A percentile compares a stretch with the other conserved stretches of the same genome.
phyloP scores from a whole-genome alignment of 2,888 invertebrate genomes.

The Druceiella hillmani region DNA sequence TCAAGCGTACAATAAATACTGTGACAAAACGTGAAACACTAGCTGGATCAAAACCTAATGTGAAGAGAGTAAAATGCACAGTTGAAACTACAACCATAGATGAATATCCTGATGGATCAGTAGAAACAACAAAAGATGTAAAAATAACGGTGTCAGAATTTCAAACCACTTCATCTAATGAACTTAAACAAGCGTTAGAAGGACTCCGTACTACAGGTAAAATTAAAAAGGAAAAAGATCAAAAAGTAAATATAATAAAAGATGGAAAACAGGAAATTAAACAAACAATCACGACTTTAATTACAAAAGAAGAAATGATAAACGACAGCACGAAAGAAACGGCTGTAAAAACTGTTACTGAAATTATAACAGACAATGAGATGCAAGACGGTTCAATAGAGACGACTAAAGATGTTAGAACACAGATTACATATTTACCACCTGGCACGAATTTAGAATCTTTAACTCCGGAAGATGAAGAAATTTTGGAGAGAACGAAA shows the following conservation, averaged over 20 bases:
- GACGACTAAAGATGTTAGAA: slow-evolving; percentile 45
- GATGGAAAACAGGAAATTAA: slow-evolving; percentile 42
- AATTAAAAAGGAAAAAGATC: slow-evolving; percentile 41
- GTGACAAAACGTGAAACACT: slow-evolving; percentile 46
- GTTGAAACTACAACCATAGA: slow-evolving; percentile 48
- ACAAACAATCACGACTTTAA: slow-evolving; percentile 41
- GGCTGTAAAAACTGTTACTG: slow-evolving; percentile 44
- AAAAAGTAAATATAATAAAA: slow-evolving; percentile 45
- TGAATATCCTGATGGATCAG: slow-evolving; percentile 49
- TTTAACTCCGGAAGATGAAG: slow-evolving; percentile 43
- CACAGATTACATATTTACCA: slow-evolving; percentile 47
- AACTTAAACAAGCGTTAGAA: slow-evolving; percentile 43
- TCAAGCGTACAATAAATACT: slow-evolving; percentile 43
- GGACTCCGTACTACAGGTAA: slow-evolving; percentile 41
- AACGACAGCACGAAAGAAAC: slow-evolving; percentile 38
- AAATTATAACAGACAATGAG: slow-evolving; percentile 43
- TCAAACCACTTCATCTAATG: slow-evolving; percentile 43
- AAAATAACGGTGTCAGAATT: slow-evolving; percentile 49
- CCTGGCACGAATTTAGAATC: slow-evolving; percentile 43
- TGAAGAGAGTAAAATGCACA: slow-evolving; percentile 54
- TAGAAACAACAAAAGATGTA: slow-evolving; percentile 50
- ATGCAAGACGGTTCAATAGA: slow-evolving; percentile 41
- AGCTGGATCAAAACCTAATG: slow-evolving; percentile 45
- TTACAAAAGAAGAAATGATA: slow-evolving; percentile 44
- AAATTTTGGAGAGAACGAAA: slow-evolving; percentile 34